phyloP scores from a whole-genome alignment of 2,888 invertebrate species.

The Phorcus lineatus region DNA sequence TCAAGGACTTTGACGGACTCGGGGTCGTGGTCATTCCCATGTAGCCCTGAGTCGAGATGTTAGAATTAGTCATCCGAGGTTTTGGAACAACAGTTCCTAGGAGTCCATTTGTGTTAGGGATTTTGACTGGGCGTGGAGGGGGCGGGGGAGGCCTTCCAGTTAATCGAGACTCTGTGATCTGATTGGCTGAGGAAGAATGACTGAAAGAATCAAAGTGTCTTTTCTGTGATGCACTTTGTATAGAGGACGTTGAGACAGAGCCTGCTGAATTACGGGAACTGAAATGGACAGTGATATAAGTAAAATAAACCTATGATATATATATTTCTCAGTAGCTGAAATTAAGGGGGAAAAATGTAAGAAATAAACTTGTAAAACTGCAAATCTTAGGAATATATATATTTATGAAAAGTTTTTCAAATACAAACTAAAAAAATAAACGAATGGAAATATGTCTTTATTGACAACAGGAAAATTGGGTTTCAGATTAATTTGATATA shows the following conservation, averaged over 20 bases:
- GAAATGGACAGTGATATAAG: background rate
- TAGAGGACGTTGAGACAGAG: background rate
- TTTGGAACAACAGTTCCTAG: conserved; percentile 21
- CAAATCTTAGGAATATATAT: no score
- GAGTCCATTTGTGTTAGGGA: conserved; percentile 20
- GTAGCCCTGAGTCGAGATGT: background rate
- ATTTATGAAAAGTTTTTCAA: no score
- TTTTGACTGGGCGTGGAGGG: conserved; percentile 35
- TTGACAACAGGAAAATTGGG: no score
- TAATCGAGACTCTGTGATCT: conserved; percentile 35
- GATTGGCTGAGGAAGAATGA: conserved; percentile 11
- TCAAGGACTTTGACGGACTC: conserved; percentile 27
- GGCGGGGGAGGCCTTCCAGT: conserved; percentile 54
- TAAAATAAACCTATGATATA: background rate
- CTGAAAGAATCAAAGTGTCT: conserved; percentile 27
- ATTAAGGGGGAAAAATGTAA: no score
- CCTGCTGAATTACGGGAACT: conserved; percentile 8
- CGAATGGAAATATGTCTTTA: no score
- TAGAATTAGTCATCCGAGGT: background rate
- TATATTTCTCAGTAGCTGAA: no score
- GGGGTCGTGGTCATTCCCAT: conserved; percentile 5
- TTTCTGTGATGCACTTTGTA: background rate
- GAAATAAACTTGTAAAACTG: no score
- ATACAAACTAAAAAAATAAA: no score
- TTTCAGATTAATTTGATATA: no score